Evolutionary conservation across 1,140 invertebrate genomes (phyloP), one percentile per base, ranked within the genome.

Genomic region (Caenorhabditis remanei): DNA sequence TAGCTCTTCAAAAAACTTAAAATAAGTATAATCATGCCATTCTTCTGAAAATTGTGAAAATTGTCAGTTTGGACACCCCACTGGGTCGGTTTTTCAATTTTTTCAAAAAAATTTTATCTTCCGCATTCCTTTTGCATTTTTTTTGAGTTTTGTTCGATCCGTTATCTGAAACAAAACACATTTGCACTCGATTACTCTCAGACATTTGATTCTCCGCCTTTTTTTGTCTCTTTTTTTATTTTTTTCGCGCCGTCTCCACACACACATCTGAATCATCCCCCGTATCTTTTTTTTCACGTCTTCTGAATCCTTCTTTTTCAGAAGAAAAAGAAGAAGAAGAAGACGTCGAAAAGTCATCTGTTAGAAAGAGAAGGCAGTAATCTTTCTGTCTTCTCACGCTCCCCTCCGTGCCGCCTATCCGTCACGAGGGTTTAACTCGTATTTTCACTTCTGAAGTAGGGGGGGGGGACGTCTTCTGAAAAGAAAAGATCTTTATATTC

Each of bases 361-460:
- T 71, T 46, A 46, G 19, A 46, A 13, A 5, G 32, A 65, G 63
- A 40, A 58, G 21, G 24, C 32, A 40, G 24, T 65, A 65, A 65
- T 71, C 43, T 79, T 50, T 50, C 9, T 24, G 13, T 53, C 71
- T 79, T 79, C 71, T 50, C 71, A 79, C 71, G n/a, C 21, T 24
- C 71, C 4, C 40, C 24, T 21, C 24, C n/a, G n/a, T n/a, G n/a
- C n/a, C n/a, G n/a, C n/a, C 24, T 63, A 32, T 32, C 40, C 71
- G 46, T 79, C 71, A 79, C 71, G 40, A 79, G 71, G 46, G 71
- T 40, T 79, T 79, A 79, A 79, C 71, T 79, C 46, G 71, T 79
- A 21, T 41, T 79, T 79, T 79, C 71, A 50, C 71, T 79, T 50
- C n/a, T 24, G 46, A 50, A 21, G 6, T 6, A 13, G 71, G 4